These are phyloP conservation scores for Plodia interpunctella DNA, from an alignment of 1,140 invertebrate genomes.

Conservation along the genomic window DNA sequence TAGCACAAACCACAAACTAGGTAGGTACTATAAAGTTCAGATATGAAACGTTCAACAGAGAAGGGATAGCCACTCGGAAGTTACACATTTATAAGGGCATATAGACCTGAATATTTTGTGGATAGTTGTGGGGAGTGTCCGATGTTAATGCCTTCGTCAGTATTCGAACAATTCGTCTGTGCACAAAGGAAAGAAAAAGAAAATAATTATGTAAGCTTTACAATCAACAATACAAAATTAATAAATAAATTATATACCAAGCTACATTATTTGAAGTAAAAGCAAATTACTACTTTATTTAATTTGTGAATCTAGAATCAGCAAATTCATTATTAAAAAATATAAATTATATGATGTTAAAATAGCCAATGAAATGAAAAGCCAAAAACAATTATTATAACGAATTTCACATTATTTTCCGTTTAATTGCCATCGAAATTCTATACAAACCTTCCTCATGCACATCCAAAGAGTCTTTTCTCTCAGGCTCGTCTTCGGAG, in stretches of 20 bases:
- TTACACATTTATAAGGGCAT: conserved; percentile 17
- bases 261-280: too few species aligned
- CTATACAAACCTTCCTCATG: conserved; percentile 58
- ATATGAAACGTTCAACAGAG: background rate
- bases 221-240: too few species aligned
- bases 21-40: background rate
- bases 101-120: conserved; percentile 51
- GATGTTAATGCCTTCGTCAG: conserved; percentile 53
- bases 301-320: too few species aligned
- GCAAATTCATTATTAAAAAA: too few species aligned
- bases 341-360: too few species aligned
- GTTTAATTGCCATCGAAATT: too few species aligned
- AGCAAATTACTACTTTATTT: too few species aligned
- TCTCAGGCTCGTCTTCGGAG: conserved; percentile 64
- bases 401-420: too few species aligned
- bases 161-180: conserved; percentile 65
- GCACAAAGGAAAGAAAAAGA: conserved; percentile 42
- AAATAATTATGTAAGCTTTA: conserved; percentile 14
- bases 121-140: conserved; percentile 43
- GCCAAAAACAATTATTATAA: too few species aligned
- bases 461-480: conserved; percentile 67
- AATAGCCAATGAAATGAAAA: too few species aligned
- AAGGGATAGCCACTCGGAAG: background rate
- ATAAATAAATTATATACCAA: conserved; percentile 20
- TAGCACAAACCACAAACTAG: background rate